Conservation (phyloP, 2,888 invertebrate genomes). For the Conistra vaccinii region DNA sequence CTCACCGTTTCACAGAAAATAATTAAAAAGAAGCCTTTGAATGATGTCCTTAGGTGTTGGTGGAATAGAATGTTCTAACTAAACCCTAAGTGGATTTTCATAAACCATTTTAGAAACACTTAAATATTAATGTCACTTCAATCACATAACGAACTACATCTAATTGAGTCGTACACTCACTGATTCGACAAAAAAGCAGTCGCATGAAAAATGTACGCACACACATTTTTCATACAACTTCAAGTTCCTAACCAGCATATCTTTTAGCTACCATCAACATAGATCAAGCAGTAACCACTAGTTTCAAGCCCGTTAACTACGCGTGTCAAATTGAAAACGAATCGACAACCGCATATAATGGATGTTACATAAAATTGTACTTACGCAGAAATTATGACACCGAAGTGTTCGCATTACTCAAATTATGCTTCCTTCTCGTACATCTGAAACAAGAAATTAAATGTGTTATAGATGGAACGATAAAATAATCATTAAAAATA, state of each 20-base stretch:
- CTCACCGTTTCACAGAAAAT: not conserved
- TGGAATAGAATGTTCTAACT: not conserved
- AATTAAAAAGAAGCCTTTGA: not conserved
- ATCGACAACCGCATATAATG: conserved; percentile 58
- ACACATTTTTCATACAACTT: conserved; percentile 44
- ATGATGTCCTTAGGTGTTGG: not conserved
- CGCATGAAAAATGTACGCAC: conserved; percentile 37
- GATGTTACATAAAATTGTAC: conserved; percentile 69
- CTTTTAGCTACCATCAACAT: conserved; percentile 64
- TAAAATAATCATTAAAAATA: conserved; percentile 35
- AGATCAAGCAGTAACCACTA: conserved; percentile 63
- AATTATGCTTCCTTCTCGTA: conserved; percentile 76
- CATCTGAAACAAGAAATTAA: conserved; percentile 83
- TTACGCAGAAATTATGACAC: conserved; percentile 83
- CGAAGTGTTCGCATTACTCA: conserved; percentile 86
- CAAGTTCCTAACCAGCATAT: conserved; percentile 55
- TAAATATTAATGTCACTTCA: conserved; percentile 23
- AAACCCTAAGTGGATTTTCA: not conserved
- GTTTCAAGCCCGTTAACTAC: conserved; percentile 63
- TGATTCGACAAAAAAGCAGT: conserved; percentile 36
- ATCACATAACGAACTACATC: conserved; percentile 26
- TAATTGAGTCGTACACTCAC: conserved; percentile 53
- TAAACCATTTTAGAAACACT: not conserved
- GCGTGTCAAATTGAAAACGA: conserved; percentile 66
- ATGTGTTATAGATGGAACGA: conserved; percentile 32